Evolutionary conservation across 1,140 invertebrate genomes (phyloP).

Genomic region (Bombus difficillimus): DNA sequence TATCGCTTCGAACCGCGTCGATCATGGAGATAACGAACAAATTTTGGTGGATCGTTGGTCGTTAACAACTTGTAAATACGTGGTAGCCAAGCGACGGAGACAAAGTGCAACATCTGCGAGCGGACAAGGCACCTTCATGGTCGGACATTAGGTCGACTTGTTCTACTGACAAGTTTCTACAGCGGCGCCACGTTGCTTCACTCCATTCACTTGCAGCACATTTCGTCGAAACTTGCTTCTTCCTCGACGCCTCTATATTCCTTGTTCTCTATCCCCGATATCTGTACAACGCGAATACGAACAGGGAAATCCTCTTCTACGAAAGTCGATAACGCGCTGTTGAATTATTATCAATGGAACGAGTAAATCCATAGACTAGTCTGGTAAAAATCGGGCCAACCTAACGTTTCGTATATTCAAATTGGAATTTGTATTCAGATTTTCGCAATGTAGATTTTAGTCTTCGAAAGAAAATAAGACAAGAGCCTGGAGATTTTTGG

Average conservation of each 20-base stretch:
- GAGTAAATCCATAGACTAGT: not conserved
- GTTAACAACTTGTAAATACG: conserved; percentile 61
- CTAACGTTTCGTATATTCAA: not conserved
- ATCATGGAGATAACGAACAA: not conserved
- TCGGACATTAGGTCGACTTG: conserved; percentile 48
- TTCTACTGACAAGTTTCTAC: conserved; percentile 18
- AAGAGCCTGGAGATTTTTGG: not conserved
- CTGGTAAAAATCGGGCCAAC: not conserved
- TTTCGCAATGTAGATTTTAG: not conserved
- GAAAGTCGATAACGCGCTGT: not conserved
- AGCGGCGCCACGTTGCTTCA: not conserved
- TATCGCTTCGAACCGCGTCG: not conserved
- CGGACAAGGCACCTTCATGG: conserved; percentile 14
- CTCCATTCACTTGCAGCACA: conserved; percentile 19
- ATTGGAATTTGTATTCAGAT: not conserved
- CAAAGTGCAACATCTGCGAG: conserved; percentile 44
- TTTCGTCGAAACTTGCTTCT: conserved; percentile 16
- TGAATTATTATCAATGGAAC: not conserved
- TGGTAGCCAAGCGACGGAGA: conserved; percentile 40
- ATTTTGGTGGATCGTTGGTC: conserved; percentile 19
- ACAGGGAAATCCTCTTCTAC: not conserved
- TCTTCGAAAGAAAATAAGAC: too few relatives aligned
- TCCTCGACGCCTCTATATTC: not conserved
- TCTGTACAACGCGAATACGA: not conserved
- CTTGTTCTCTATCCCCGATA: not conserved